Conservation (phyloP, 2,797 vertebrate genomes). For the Paguma larvata region DNA sequence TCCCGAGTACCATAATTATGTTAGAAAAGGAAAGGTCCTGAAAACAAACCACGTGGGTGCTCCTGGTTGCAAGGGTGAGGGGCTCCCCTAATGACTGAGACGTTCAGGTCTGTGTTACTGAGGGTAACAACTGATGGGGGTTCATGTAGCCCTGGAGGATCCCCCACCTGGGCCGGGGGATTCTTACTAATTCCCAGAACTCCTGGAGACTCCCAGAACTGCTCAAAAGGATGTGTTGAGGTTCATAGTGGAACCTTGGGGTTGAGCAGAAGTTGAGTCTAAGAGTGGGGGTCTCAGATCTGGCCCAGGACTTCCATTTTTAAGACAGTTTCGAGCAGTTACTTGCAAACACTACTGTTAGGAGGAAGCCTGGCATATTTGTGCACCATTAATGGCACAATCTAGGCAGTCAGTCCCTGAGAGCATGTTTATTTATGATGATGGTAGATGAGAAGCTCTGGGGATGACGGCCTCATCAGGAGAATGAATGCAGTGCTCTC, state of each 20-base stretch:
- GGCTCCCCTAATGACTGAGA: not conserved
- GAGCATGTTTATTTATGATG: not conserved
- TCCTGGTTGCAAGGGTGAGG: not conserved
- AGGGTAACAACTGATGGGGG: not conserved
- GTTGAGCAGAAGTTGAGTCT: not conserved
- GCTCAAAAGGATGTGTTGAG: not conserved
- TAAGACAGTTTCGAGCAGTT: not conserved
- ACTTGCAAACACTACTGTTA: not conserved
- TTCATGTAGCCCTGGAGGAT: fast-evolving
- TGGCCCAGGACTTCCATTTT: not conserved
- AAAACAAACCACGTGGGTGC: not conserved
- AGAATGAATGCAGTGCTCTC: fast-evolving
- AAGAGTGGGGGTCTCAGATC: not conserved
- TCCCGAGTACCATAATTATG: not conserved
- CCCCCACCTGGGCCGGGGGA: not conserved
- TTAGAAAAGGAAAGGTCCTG: not conserved
- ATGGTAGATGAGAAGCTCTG: not conserved
- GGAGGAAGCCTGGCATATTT: not conserved
- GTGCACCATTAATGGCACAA: too few species aligned
- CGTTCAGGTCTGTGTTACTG: not conserved
- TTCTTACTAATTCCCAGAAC: not conserved
- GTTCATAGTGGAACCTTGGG: not conserved
- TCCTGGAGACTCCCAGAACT: not conserved
- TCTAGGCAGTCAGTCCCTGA: not conserved
- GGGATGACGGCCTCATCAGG: not conserved